A percentile compares a stretch with the other conserved stretches of the same genome.
Conservation (phyloP, 2,888 invertebrate species). For the Acanthosepion pharaonis region DNA sequence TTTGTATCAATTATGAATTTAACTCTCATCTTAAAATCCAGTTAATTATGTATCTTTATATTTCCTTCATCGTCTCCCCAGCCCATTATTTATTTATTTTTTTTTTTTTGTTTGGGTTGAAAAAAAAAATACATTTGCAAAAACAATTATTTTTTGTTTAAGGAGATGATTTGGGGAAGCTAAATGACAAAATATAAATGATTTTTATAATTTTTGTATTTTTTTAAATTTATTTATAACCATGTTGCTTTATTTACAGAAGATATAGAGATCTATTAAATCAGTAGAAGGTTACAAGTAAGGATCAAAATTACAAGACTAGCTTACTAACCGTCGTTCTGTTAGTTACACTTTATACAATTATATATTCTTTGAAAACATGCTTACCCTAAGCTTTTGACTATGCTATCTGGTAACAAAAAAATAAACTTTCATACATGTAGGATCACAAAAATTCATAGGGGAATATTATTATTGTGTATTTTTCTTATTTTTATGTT, state of each 20-base stretch:
- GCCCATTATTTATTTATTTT: background rate
- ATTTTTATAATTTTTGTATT: too few relatives aligned
- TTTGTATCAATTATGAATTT: constrained; percentile 44
- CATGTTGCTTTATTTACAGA: too few relatives aligned
- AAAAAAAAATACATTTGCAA: background rate
- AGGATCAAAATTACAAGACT: too few relatives aligned
- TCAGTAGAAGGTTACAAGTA: too few relatives aligned
- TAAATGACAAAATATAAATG: background rate
- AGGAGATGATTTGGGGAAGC: background rate
- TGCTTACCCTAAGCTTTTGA: background rate
- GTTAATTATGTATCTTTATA: background rate
- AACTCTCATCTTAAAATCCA: background rate
- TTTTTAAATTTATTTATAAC: too few relatives aligned
- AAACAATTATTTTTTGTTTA: background rate
- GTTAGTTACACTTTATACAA: too few relatives aligned
- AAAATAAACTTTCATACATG: too few relatives aligned
- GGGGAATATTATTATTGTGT: background rate
- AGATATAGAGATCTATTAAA: too few relatives aligned
- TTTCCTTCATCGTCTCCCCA: background rate
- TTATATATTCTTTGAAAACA: too few relatives aligned
- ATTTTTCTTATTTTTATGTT: background rate
- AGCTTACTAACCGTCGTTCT: too few relatives aligned
- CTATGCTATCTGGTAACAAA: too few relatives aligned
- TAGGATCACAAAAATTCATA: background rate
- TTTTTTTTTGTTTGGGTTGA: too few relatives aligned